phyloP scores from a whole-genome alignment of 2,113 vertebrate genomes.

The Mixornis gularis region DNA sequence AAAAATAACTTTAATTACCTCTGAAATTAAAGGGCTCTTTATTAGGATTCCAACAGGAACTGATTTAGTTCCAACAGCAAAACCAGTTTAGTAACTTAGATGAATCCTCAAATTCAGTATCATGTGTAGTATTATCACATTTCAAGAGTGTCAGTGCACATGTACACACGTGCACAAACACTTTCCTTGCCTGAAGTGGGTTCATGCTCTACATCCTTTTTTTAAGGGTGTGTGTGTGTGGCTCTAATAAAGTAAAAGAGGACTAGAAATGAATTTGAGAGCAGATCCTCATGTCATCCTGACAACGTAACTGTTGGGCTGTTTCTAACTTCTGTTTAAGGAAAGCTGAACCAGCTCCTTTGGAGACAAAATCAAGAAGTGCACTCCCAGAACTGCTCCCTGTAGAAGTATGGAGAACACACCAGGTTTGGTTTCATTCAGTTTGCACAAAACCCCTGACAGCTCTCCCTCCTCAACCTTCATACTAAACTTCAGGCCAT shows the following conservation, averaged over 20 bases:
- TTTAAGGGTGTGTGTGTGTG: fast-evolving
- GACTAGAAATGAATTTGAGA: not conserved
- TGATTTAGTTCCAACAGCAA: not conserved
- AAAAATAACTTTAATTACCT: not conserved
- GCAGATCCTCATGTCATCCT: not conserved
- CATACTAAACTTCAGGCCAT: not conserved
- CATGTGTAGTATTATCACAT: not conserved
- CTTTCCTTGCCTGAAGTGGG: not conserved
- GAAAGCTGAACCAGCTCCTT: not conserved
- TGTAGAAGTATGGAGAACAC: not conserved
- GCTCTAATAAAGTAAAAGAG: not conserved
- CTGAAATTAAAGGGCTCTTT: not conserved
- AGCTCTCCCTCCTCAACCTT: not conserved
- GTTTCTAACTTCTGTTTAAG: not conserved
- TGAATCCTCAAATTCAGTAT: not conserved
- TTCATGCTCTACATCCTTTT: not conserved
- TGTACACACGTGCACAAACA: not conserved
- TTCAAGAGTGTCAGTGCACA: not conserved
- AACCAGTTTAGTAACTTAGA: not conserved
- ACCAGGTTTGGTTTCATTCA: not conserved
- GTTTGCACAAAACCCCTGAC: not conserved
- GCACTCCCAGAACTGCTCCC: not conserved
- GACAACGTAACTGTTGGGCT: not conserved
- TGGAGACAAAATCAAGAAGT: not conserved
- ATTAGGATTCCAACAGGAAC: not conserved